Evolutionary conservation across 1,140 invertebrate species (phyloP).

Genomic region (Drosophila ambigua): DNA sequence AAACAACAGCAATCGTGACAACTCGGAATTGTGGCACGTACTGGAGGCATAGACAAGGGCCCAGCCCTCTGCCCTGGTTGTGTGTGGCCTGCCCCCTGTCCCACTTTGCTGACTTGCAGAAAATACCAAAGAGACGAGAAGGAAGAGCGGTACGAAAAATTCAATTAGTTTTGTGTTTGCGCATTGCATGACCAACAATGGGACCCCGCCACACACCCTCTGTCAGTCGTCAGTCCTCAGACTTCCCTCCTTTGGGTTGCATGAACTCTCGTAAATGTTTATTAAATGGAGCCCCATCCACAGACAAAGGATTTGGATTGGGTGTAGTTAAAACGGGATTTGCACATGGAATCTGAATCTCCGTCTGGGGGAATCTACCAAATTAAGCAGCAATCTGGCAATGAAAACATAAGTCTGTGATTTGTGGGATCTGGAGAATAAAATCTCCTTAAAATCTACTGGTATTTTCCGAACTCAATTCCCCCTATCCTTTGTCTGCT

Average conservation of each 20-base stretch:
- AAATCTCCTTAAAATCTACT: no score
- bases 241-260: conserved; percentile 2
- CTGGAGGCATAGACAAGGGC: conserved; percentile 46
- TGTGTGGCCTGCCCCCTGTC: conserved; percentile 18
- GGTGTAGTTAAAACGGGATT: conserved; percentile 20
- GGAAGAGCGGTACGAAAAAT: conserved; percentile 61
- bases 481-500: neutral
- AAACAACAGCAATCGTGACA: conserved; percentile 45
- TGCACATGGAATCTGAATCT: conserved; percentile 19
- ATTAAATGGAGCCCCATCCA: conserved; percentile 56
- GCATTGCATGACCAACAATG: conserved; percentile 78
- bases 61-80: neutral
- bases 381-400: no score
- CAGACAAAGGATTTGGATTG: conserved; percentile 29
- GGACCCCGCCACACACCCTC: conserved; percentile 18
- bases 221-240: neutral
- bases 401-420: no score
- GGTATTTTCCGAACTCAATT: neutral
- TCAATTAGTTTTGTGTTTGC: conserved; percentile 82
- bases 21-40: conserved; percentile 69
- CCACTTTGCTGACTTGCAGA: conserved; percentile 46
- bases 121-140: conserved; percentile 1
- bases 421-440: no score
- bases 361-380: no score
- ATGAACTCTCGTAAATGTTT: conserved; percentile 56